Percentiles rank a stretch among this genome's conserved stretches.
Conservation (phyloP, 2,797 vertebrate species). For the Synaphobranchus kaupii region DNA sequence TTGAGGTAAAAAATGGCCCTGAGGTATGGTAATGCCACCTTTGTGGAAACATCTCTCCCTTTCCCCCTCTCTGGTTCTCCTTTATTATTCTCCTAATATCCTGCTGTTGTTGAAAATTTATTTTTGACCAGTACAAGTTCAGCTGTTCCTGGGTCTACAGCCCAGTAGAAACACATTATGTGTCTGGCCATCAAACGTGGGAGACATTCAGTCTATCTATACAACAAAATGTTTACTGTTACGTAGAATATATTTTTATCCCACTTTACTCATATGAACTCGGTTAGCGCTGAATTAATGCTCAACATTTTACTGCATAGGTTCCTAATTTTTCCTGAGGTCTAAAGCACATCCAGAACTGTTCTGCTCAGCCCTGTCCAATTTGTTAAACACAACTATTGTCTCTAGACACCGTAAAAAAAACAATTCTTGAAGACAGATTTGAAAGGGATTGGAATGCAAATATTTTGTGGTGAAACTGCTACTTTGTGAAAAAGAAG, state of each 20-base stretch:
- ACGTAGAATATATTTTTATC: not conserved
- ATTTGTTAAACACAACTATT: not conserved
- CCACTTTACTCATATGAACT: not conserved
- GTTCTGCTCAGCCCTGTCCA: not conserved
- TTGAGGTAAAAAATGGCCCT: not conserved
- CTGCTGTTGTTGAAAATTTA: not conserved
- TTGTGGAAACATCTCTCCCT: not conserved
- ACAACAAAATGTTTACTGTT: not conserved
- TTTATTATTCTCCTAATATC: constrained; percentile 4
- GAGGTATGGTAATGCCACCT: not conserved
- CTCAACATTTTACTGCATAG: not conserved
- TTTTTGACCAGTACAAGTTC: not conserved
- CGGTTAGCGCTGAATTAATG: not conserved
- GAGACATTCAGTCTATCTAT: not conserved
- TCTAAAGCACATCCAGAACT: not conserved
- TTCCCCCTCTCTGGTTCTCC: not conserved
- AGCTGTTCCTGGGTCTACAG: not conserved
- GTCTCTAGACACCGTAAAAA: not conserved
- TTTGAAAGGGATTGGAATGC: not conserved
- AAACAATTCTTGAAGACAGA: not conserved
- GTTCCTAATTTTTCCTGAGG: not conserved
- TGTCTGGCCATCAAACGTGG: not conserved
- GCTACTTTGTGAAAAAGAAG: not conserved
- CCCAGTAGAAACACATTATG: not conserved
- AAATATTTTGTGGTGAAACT: not conserved